Evolutionary conservation across 2,113 vertebrate genomes (phyloP).

Genomic region (Coturnix japonica): DNA sequence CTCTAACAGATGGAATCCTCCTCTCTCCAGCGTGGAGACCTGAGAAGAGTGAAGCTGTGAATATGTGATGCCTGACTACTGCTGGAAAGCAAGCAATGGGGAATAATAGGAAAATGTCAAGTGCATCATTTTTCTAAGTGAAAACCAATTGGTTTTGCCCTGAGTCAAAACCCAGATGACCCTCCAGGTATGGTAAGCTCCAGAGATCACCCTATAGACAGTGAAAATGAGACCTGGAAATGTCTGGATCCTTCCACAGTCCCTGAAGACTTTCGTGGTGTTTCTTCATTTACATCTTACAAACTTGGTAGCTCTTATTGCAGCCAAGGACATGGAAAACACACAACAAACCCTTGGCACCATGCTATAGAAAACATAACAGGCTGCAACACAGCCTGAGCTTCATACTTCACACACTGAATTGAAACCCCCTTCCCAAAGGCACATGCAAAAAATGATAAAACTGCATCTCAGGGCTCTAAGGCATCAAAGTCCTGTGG

Average conservation of each 20-base stretch:
- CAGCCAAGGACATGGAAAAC: neutral
- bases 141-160: neutral
- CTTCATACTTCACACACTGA: neutral
- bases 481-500: too few species aligned
- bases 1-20: neutral
- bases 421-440: neutral
- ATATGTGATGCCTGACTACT: neutral
- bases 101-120: neutral
- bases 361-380: neutral
- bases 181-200: neutral
- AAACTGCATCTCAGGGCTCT: neutral
- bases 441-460: accelerated
- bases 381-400: neutral
- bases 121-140: neutral
- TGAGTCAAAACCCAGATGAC: neutral
- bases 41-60: neutral
- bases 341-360: neutral
- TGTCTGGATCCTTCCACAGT: neutral
- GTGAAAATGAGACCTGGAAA: neutral
- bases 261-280: neutral
- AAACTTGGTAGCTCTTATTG: neutral
- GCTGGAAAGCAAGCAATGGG: neutral
- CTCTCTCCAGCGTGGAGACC: accelerated
- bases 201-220: neutral
- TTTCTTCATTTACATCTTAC: neutral